Conservation (phyloP, 2,113 vertebrate genomes). For the Antennarius striatus region DNA sequence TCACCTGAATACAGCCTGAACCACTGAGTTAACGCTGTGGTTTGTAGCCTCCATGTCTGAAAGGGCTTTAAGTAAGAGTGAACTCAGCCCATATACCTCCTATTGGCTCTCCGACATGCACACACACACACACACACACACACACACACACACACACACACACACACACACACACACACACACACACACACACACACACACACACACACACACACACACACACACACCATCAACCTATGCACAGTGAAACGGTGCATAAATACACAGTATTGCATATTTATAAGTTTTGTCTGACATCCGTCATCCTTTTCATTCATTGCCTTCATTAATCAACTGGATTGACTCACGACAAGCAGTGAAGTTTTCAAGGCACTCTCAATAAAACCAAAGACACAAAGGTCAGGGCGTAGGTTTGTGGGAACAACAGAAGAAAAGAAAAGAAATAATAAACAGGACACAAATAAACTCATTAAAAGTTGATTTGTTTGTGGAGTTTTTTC, state of each 20-base stretch:
- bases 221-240: neutral
- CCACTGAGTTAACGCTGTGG: neutral
- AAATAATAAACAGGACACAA: slow-evolving; percentile 14
- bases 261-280: slow-evolving; percentile 56
- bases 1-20: too few species aligned
- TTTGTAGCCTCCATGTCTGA: slow-evolving; percentile 9
- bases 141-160: neutral
- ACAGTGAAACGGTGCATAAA: slow-evolving; percentile 17
- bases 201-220: neutral
- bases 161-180: neutral
- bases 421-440: too few species aligned
- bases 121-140: neutral
- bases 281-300: slow-evolving; percentile 37
- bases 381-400: slow-evolving; percentile 61
- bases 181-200: too few species aligned
- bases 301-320: slow-evolving; percentile 4
- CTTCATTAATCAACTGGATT: slow-evolving; percentile 19
- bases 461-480: neutral
- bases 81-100: slow-evolving; percentile 3
- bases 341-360: slow-evolving; percentile 22
- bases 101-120: neutral
- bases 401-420: too few species aligned
- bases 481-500: neutral
- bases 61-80: slow-evolving; percentile 13
- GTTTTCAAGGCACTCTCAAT: slow-evolving; percentile 76